Base-by-base conservation (phyloP, 1,140 invertebrate genomes). In the Drosophila navojoa region DNA sequence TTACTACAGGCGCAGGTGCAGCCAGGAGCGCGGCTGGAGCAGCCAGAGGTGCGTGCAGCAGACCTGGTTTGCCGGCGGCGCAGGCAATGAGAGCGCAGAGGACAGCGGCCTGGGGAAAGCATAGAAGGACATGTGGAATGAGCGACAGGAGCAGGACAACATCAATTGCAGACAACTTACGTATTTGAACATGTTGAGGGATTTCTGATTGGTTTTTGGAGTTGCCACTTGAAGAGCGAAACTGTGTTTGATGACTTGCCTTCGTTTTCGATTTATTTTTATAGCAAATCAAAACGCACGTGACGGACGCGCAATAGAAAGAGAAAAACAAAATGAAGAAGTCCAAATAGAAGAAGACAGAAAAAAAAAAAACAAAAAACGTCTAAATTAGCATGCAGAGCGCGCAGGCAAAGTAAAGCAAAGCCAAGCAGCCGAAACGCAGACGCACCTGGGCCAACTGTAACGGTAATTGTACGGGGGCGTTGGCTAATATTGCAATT, bases 1-100 rank as follows among this genome's bases (percentile, higher is more conserved):
- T 92, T 27, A 92, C 64, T 2, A 91, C 73, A 15, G 91, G 90
- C n/a, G 91, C 73, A 16, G 44, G 74, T 6, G 74, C 80, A 35
- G 89, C 80, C 45, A 90, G 63, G 0, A 82, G 77, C 5, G 90
- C 74, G 27, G 78, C 76, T 9, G 81, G 76, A 4, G 89, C 76
- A 16, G 71, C 80, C 13, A 77, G 11, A 15, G 70, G 70, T 22
- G 74, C 49, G 27, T 60, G 57, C 22, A 77, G 54, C 11, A 79
- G 67, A 64, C 81, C 79, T 10, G 84, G 89, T 58, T 90, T 81
- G 27, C 71, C 82, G 52, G 73, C 57, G 10, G 66, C 70, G 53
- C 66, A 77, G 16, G 84, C 87, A 54, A 79, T 63, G 44, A 80
- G 68, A 29, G 90, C 84, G 25, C 89, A 79, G 38, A 91, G 74